A percentile compares a stretch with the other conserved stretches of the same genome.
These are phyloP conservation scores for Athalia rosae DNA, from an alignment of 2,888 invertebrate genomes.

Conservation along the genomic window DNA sequence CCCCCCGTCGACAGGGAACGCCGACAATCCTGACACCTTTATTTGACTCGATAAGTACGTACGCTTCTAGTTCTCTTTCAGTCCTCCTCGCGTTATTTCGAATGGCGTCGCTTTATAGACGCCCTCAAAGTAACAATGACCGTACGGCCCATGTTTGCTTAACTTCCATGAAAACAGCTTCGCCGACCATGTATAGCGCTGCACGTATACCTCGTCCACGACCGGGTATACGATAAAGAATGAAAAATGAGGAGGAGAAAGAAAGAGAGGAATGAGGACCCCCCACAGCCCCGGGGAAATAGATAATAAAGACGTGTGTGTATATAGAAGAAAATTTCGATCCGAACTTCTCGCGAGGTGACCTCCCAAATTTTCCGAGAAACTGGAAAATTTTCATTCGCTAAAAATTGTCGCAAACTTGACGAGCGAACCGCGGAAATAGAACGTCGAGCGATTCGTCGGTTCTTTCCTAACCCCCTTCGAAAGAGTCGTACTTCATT, in stretches of 20 bases:
- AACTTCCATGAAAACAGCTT: constrained; percentile 41
- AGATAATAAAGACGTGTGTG: constrained; percentile 28
- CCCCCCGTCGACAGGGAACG: constrained; percentile 41
- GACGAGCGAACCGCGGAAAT: too few relatives aligned
- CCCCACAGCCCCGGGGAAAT: constrained; percentile 3
- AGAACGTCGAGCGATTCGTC: too few relatives aligned
- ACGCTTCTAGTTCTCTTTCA: constrained; percentile 12
- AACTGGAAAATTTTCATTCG: too few relatives aligned
- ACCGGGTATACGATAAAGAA: constrained; percentile 9
- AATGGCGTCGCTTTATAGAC: not conserved
- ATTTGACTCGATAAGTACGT: constrained; percentile 48
- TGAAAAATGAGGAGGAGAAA: not conserved
- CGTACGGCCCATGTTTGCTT: constrained; percentile 25
- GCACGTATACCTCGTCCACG: not conserved
- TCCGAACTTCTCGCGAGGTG: not conserved
- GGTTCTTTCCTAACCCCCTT: too few relatives aligned
- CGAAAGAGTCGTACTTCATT: too few relatives aligned
- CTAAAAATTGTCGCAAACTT: too few relatives aligned
- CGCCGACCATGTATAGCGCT: constrained; percentile 25
- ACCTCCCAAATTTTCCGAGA: not conserved
- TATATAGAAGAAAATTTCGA: not conserved
- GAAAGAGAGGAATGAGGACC: constrained; percentile 2
- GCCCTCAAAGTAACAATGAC: constrained; percentile 42
- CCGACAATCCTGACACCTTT: constrained; percentile 47
- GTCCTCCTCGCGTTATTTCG: not conserved